Conservation (phyloP, 2,888 invertebrate species). For the Sussaba pulchella region DNA sequence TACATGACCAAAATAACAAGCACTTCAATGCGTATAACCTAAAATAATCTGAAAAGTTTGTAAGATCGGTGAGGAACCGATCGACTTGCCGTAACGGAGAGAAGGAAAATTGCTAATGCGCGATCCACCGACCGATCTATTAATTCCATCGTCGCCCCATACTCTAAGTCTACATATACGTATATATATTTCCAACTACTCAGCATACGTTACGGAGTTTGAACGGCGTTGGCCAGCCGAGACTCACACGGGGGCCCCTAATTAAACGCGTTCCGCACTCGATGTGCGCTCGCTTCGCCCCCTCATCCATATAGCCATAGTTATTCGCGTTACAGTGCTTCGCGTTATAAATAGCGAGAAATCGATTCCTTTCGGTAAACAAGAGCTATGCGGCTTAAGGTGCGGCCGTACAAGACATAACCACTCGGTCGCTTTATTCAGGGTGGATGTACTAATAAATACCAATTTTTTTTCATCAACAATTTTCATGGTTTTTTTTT, state of each 20-base stretch:
- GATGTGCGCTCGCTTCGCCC: slow-evolving; percentile 21
- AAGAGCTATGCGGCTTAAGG: slow-evolving; percentile 58
- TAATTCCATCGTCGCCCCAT: slow-evolving; percentile 36
- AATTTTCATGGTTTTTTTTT: too few relatives aligned
- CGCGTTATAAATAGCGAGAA: slow-evolving; percentile 72
- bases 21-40: not conserved
- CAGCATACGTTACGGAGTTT: slow-evolving; percentile 30
- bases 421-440: slow-evolving; percentile 44
- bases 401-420: slow-evolving; percentile 34
- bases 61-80: not conserved
- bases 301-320: slow-evolving; percentile 22
- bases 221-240: slow-evolving; percentile 35
- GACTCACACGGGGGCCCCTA: slow-evolving; percentile 41
- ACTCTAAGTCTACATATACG: not conserved
- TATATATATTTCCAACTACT: slow-evolving; percentile 10
- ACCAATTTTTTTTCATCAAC: slow-evolving; percentile 7
- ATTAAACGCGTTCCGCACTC: slow-evolving; percentile 62
- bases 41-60: not conserved
- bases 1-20: too few relatives aligned
- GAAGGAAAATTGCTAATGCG: slow-evolving; percentile 40
- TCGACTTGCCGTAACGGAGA: slow-evolving; percentile 10
- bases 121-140: not conserved
- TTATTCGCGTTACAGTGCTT: slow-evolving; percentile 54
- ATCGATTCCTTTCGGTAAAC: slow-evolving; percentile 74
- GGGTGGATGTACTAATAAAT: slow-evolving; percentile 57